A percentile compares a stretch with the other conserved stretches of the same genome.
phyloP scores from a whole-genome alignment of 2,888 invertebrate species.

The Patella ulyssiponensis region DNA sequence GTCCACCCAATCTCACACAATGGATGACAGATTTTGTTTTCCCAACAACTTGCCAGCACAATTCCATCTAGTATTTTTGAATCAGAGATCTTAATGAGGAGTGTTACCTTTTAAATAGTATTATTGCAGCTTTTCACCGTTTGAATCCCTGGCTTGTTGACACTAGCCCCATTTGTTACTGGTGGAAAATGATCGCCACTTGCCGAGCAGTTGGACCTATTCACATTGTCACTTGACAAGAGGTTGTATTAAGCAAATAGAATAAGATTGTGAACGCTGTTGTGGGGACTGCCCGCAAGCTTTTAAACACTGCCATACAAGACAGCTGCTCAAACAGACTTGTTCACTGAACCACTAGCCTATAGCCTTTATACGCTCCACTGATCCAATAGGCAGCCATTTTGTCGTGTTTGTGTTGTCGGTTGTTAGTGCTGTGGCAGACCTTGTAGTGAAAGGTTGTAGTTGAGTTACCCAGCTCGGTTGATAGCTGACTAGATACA shows the following conservation, averaged over 20 bases:
- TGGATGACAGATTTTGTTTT: constrained; percentile 30
- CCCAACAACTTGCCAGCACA: constrained; percentile 26
- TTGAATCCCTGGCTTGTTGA: constrained; percentile 16
- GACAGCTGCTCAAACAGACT: constrained; percentile 21
- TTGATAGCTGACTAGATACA: too few relatives aligned
- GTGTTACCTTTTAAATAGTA: constrained; percentile 27
- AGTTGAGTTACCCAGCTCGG: too few relatives aligned
- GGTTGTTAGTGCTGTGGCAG: too few relatives aligned
- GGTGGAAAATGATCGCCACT: constrained; percentile 28
- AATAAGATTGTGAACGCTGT: constrained; percentile 17
- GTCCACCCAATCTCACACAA: constrained; percentile 16
- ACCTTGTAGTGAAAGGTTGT: too few relatives aligned
- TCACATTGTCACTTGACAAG: constrained; percentile 20
- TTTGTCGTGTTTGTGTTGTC: constrained; percentile 10
- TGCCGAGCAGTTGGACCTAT: constrained; percentile 25
- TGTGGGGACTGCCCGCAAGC: constrained; percentile 15
- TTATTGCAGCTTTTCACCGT: constrained; percentile 25
- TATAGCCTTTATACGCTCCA: constrained; percentile 1
- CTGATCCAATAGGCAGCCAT: constrained; percentile 22
- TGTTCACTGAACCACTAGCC: constrained; percentile 26
- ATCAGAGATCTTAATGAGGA: constrained; percentile 25
- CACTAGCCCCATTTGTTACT: constrained; percentile 12
- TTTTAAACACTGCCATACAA: not conserved
- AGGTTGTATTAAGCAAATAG: constrained; percentile 21
- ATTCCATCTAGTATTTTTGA: constrained; percentile 25